Conservation (phyloP, 2,888 invertebrate genomes). For the Philonicus albiceps region DNA sequence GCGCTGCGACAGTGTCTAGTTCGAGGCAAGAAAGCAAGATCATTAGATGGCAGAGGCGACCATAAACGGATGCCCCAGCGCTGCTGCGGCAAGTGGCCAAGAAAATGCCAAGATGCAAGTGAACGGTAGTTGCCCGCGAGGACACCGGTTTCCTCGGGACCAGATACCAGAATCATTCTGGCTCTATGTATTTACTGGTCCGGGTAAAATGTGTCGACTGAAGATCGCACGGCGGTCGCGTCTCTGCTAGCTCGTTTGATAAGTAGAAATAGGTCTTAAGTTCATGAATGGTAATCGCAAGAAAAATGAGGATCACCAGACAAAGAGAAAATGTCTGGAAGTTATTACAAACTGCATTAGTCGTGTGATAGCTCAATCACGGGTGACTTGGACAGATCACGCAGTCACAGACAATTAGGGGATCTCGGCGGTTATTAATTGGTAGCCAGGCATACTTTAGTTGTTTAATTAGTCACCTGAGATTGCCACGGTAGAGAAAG, state of each 20-base stretch:
- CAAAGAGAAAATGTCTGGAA: conserved; percentile 11
- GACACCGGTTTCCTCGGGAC: conserved; percentile 9
- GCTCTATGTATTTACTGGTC: not conserved
- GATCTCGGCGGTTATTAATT: not conserved
- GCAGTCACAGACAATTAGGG: not conserved
- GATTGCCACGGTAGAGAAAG: not conserved
- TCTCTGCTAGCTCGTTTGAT: conserved; percentile 9
- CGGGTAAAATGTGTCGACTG: conserved; percentile 10
- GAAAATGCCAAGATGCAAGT: not conserved
- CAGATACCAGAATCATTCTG: conserved; percentile 30
- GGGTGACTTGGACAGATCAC: not conserved
- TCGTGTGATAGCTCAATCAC: conserved; percentile 27
- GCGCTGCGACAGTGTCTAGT: not conserved
- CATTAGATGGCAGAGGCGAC: conserved; percentile 26
- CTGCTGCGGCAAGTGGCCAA: not conserved
- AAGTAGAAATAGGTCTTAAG: conserved; percentile 39
- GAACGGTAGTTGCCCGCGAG: conserved; percentile 31
- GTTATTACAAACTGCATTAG: not conserved
- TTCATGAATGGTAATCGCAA: conserved; percentile 32
- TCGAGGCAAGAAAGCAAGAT: not conserved
- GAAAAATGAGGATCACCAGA: conserved; percentile 22
- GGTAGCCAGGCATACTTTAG: not conserved
- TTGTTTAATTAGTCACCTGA: not conserved
- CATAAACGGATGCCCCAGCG: conserved; percentile 17
- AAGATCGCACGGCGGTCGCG: not conserved